Conservation (phyloP, 2,797 vertebrate species). For the Siniperca scherzeri region DNA sequence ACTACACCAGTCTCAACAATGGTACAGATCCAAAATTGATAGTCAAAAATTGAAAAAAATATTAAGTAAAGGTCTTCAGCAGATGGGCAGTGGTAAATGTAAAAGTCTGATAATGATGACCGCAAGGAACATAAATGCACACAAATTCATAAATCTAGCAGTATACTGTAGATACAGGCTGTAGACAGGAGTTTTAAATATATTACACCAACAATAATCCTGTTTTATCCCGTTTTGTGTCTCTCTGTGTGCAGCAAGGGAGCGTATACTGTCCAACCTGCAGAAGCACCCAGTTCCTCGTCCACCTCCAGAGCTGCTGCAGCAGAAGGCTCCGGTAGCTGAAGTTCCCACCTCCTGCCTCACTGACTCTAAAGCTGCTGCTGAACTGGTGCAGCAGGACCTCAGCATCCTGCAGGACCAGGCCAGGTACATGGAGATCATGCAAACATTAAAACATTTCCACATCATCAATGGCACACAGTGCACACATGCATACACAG, state of each 20-base stretch:
- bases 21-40: conserved; percentile 80
- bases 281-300: conserved; percentile 90
- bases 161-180: not conserved
- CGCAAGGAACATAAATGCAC: not conserved
- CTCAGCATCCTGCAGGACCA: conserved; percentile 91
- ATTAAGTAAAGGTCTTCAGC: not conserved
- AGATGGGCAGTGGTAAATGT: not conserved
- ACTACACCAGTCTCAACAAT: conserved; percentile 87
- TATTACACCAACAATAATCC: not conserved
- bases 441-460: not conserved
- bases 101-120: not conserved
- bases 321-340: conserved; percentile 89
- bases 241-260: conserved; percentile 85
- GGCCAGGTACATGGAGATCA: conserved; percentile 88
- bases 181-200: not conserved
- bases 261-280: conserved; percentile 91
- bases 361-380: conserved; percentile 86
- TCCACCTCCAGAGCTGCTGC: conserved; percentile 83
- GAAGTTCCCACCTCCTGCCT: conserved; percentile 87
- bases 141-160: not conserved
- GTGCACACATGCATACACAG: not conserved
- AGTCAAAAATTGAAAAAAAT: not conserved
- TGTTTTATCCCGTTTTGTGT: not conserved
- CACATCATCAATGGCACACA: not conserved
- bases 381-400: conserved; percentile 87